Percentiles rank a stretch among this genome's conserved stretches.
Evolutionary conservation across 37 sponge, comb jelly and placozoan genomes (phyloP).

Genomic region (Mnemiopsis leidyi): DNA sequence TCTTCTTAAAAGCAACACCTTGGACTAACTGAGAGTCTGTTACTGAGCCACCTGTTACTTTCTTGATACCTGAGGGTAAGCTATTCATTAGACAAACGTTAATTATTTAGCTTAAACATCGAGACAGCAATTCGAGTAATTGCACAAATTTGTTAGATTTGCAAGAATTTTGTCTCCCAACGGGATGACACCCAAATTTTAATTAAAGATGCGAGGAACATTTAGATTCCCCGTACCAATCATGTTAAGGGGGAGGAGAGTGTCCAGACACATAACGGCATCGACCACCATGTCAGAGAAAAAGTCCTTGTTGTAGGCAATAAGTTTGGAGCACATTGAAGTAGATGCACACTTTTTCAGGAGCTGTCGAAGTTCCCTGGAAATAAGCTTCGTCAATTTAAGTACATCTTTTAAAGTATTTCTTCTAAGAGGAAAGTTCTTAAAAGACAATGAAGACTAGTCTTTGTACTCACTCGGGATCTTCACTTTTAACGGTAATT

Average conservation of each 20-base stretch:
- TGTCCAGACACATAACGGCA: constrained; percentile 88
- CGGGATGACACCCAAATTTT: too few relatives aligned
- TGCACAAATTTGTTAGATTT: too few relatives aligned
- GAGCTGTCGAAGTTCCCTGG: constrained; percentile 83
- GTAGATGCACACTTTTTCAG: constrained; percentile 96
- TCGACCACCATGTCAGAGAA: constrained; percentile 99
- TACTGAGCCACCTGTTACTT: constrained; percentile 63
- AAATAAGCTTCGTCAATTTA: too few relatives aligned
- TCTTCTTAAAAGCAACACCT: constrained; percentile 99
- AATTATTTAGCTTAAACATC: too few relatives aligned
- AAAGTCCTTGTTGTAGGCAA: constrained; percentile 95
- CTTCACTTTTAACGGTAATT: constrained; percentile 84
- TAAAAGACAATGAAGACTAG: too few relatives aligned
- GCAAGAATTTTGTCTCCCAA: too few relatives aligned
- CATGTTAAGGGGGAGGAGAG: constrained; percentile 92
- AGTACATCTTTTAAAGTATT: too few relatives aligned
- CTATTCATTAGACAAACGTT: too few relatives aligned
- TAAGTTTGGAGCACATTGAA: constrained; percentile 91
- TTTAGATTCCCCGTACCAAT: too few relatives aligned
- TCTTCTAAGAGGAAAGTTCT: too few relatives aligned
- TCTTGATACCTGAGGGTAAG: constrained; percentile 64
- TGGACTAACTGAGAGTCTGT: constrained; percentile 81
- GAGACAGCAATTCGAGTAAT: too few relatives aligned
- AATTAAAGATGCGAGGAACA: too few relatives aligned
- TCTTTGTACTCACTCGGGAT: constrained; percentile 77